Evolutionary conservation across 2,888 invertebrate genomes (phyloP), one percentile per base, ranked within the genome.

Genomic region (Acanthosoma haemorrhoidale): DNA sequence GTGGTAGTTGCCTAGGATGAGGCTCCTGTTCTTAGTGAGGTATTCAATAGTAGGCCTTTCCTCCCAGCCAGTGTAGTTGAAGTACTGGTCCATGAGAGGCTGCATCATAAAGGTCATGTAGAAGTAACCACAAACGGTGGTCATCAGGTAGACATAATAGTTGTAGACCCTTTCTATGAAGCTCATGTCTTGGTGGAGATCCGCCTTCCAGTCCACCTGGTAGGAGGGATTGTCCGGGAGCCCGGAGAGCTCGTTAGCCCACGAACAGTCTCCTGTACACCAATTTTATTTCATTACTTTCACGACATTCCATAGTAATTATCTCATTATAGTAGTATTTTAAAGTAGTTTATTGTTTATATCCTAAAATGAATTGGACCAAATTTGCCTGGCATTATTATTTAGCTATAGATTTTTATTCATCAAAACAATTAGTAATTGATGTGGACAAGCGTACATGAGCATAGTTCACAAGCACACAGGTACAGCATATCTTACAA

Each of bases 141-240:
- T 38, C 2, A 38, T 39, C n/a, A 58, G 15, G n/a, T 73, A 70
- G n/a, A 68, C 71, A 5, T 31, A 2, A 2, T 70, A 68, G 36
- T 73, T 73, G 38, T 39, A 39, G 21, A 74, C 16, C n/a, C 75
- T 61, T 38, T 74, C 58, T 15, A 68, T 31, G 51, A 75, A 75
- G 38, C 69, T 69, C 41, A 71, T n/a, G 9, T 43, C 31, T 29
- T 71, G 58, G 18, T 60, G 59, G 69, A 63, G 69, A 34, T 68
- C 64, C 1, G 73, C 67, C 13, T 72, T 72, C 36, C 73, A 69
- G 13, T 72, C 72, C 8, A 71, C 71, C 72, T 73, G 74, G 41
- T 75, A 75, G 4, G 75, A 70, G 1, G 75, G 75, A 32, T 73
- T 74, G 29, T 68, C 72, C 3, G 74, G 73, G 4, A 71, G 70